These are phyloP conservation scores for Paraplagusia blochii DNA, from an alignment of 2,113 vertebrate genomes.

Conservation along the genomic window DNA sequence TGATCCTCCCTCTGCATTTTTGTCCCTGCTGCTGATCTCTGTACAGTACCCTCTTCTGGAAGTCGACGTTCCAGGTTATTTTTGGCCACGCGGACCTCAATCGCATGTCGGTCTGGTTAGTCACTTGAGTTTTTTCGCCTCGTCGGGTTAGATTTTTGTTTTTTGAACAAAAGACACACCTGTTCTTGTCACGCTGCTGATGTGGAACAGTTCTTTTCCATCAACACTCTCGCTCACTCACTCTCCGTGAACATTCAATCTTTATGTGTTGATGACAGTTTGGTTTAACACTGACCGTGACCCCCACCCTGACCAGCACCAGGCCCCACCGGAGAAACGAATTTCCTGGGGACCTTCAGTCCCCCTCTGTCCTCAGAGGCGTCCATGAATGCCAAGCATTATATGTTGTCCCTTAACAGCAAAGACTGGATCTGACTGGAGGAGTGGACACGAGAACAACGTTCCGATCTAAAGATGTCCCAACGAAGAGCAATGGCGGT, in stretches of 20 bases:
- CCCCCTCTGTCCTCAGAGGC: conserved; percentile 42
- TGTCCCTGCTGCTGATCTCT: conserved; percentile 13
- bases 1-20: conserved; percentile 49
- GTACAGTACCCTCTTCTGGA: conserved; percentile 14
- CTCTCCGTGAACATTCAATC: too few species aligned
- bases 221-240: background rate
- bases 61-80: conserved; percentile 48
- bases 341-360: conserved; percentile 33
- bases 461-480: conserved; percentile 24
- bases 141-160: background rate
- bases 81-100: conserved; percentile 33
- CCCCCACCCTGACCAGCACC: conserved; percentile 31
- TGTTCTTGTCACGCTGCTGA: too few species aligned
- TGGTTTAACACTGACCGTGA: background rate
- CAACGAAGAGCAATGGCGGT: conserved; percentile 31
- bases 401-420: conserved; percentile 41
- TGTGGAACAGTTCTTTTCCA: conserved; percentile 1
- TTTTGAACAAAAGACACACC: conserved; percentile 11
- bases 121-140: background rate
- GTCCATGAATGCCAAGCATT: conserved; percentile 62
- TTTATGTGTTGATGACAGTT: conserved; percentile 10
- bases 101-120: conserved; percentile 27
- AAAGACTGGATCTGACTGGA: conserved; percentile 57
- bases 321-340: conserved; percentile 46
- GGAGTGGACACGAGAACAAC: conserved; percentile 49